phyloP scores from a whole-genome alignment of 2,113 vertebrate genomes.

The Macaca mulatta region DNA sequence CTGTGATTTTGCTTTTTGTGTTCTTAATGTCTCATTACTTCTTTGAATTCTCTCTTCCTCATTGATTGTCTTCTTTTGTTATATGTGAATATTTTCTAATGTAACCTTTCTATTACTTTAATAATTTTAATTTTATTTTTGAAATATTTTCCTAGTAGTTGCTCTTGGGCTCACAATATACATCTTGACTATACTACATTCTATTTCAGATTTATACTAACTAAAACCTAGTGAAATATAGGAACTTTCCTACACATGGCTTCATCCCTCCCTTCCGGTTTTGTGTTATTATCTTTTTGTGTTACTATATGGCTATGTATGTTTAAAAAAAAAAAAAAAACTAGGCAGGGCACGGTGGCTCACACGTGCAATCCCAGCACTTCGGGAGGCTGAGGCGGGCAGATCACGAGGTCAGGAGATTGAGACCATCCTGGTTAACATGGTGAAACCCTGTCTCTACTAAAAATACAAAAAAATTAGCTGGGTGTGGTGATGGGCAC shows the following conservation, averaged over 20 bases:
- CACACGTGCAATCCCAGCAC: too few species aligned
- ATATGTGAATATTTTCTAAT: not conserved
- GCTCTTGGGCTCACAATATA: not conserved
- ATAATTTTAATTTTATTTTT: not conserved
- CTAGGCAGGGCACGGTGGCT: too few species aligned
- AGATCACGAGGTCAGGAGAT: too few species aligned
- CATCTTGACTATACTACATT: not conserved
- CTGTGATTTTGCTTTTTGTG: not conserved
- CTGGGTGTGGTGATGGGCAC: too few species aligned
- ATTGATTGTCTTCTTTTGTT: not conserved
- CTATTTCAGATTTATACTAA: not conserved
- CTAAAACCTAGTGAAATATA: not conserved
- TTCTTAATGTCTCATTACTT: not conserved
- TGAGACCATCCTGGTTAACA: too few species aligned
- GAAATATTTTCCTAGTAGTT: not conserved
- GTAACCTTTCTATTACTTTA: not conserved
- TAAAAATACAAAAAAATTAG: too few species aligned
- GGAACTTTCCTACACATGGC: not conserved
- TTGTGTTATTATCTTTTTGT: not conserved
- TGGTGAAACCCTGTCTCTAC: too few species aligned
- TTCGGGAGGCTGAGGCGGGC: rapidly evolving
- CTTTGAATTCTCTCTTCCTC: not conserved
- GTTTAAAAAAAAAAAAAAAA: not conserved
- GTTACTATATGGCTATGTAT: not conserved
- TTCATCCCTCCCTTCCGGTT: not conserved